Conservation (phyloP, 92 coral and sea anemone species). For the Zoanthus solanderi region DNA sequence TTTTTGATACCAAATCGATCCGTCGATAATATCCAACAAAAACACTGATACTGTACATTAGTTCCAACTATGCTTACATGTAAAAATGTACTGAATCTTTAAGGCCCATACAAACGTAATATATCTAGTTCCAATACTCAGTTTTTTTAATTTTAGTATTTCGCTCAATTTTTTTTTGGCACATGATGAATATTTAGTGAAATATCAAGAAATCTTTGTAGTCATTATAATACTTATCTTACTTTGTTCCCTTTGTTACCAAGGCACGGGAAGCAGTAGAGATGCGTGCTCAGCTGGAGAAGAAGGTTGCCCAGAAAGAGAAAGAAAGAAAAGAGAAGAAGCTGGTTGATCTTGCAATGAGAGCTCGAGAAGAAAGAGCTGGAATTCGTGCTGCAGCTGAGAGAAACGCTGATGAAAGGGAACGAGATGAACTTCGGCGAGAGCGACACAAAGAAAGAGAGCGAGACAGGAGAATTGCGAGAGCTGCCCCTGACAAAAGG, state of each 20-base stretch:
- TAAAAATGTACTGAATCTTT: no score
- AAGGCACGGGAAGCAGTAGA: constrained; percentile 98
- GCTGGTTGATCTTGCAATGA: constrained; percentile 85
- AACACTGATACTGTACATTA: no score
- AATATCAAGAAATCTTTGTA: no score
- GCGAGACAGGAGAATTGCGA: constrained; percentile 89
- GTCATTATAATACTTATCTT: no score
- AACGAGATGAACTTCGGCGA: constrained; percentile 90
- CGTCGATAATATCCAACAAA: no score
- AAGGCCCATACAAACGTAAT: no score
- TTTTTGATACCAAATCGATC: no score
- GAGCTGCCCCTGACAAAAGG: constrained; percentile 99
- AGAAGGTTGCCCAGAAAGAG: constrained; percentile 91
- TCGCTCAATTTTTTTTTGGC: no score
- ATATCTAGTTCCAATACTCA: no score
- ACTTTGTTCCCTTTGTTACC: not conserved
- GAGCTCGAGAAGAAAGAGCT: constrained; percentile 92
- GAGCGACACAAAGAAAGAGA: constrained; percentile 99
- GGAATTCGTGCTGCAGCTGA: constrained; percentile 87
- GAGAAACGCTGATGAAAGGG: constrained; percentile 81
- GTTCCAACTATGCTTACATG: no score
- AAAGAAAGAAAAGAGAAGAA: constrained; percentile 95
- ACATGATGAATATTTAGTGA: no score
- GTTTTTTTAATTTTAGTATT: no score
- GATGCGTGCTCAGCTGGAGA: constrained; percentile 93